Conservation (phyloP, 1,140 invertebrate species). For the Heliconius hermathena region DNA sequence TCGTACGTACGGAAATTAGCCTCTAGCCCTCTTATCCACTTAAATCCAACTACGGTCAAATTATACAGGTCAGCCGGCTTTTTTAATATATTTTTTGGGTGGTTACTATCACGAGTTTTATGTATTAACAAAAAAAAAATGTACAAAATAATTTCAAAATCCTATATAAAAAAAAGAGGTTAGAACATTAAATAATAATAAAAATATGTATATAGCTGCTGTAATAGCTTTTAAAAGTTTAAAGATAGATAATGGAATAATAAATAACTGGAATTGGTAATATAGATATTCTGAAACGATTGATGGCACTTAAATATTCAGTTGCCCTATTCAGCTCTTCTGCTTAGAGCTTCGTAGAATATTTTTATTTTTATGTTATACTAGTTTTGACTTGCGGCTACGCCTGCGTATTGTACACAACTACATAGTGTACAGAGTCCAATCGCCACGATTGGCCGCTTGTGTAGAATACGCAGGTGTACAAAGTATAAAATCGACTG, state of each 20-base stretch:
- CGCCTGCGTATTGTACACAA: too few species aligned
- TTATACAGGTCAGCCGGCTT: background rate
- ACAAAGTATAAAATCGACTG: too few species aligned
- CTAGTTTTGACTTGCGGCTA: too few species aligned
- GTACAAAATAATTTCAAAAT: too few species aligned
- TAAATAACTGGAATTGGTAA: background rate
- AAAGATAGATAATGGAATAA: background rate
- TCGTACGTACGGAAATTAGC: constrained; percentile 22
- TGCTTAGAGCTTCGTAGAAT: background rate
- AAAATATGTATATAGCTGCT: background rate
- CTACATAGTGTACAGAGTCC: too few species aligned
- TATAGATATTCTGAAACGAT: background rate
- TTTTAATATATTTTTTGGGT: background rate
- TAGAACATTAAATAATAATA: too few species aligned
- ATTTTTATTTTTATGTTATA: too few species aligned
- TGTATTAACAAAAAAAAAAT: too few species aligned
- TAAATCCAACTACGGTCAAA: constrained; percentile 14
- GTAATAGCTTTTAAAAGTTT: background rate
- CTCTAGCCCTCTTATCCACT: constrained; percentile 17
- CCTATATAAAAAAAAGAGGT: too few species aligned
- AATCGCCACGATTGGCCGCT: too few species aligned
- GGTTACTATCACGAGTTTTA: too few species aligned
- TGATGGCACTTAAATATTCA: constrained; percentile 6
- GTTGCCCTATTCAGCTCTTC: background rate
- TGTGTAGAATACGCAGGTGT: too few species aligned